Base-by-base conservation (phyloP, 2,888 invertebrate genomes). In the Synergus gifuensis region DNA sequence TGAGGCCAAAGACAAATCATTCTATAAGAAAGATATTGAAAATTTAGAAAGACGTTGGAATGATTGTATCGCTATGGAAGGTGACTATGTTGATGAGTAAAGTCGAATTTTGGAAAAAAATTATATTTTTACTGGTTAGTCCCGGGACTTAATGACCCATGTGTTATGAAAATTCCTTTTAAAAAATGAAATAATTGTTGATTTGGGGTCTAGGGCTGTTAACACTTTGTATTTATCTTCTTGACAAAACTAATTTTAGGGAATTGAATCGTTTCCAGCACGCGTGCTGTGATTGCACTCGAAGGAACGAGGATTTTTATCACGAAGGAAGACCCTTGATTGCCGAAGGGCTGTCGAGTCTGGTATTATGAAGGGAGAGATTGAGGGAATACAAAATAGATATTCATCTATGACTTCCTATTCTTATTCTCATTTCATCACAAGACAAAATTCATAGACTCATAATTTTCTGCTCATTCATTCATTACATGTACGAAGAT, bases 251-350 rank as follows among this genome's bases (percentile, higher is more conserved):
- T 49, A 69, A 69, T 69, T 69, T 69, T 69, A 16, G 69, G 46
- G 49, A 69, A 69, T 69, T 69, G 49, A 69, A 69, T 69, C 49
- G 28, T 73, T 60, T 36, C 49, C 49, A 69, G 49, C 54, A 73
- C 36, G 46, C 69, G 54, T 73, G 69, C 28, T 22, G 46, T 46
- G 69, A 73, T 73, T 73, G 49, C 36, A 54, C 8, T 73, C 16
- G 36, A 73, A 73, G 12, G 46, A 16, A 5, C 7, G 46, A 67
- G 49, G 69, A 73, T 54, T 73, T 69, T 73, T 36, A 73, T 73
- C 69, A 49, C 54, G 36, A 46, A 67, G 14, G 46, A 73, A 73
- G 66, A 42, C 16, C 69, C 49, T 54, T 73, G 69, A 73, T 73
- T 36, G 49, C 49, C 8, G 46, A 73, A 73, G 69, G 36, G 36